phyloP scores from a whole-genome alignment of 2,797 vertebrate species.

The Ara ararauna region DNA sequence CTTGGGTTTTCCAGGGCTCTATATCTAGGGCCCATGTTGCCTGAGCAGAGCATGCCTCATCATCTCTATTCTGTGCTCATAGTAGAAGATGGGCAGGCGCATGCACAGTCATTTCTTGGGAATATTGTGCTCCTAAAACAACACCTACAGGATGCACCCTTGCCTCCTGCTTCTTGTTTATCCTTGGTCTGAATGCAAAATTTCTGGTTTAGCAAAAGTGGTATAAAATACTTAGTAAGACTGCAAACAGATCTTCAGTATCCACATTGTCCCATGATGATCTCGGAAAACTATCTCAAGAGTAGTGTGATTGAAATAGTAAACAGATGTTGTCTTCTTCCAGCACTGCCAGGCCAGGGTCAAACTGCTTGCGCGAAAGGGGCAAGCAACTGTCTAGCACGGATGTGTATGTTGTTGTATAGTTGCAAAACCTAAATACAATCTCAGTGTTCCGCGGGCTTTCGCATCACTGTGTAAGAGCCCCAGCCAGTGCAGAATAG shows the following conservation, averaged over 20 bases:
- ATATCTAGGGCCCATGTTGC: background rate
- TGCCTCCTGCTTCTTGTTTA: background rate
- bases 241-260: background rate
- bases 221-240: background rate
- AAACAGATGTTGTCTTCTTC: background rate
- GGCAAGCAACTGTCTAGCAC: background rate
- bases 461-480: background rate
- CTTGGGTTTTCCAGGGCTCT: background rate
- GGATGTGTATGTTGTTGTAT: background rate
- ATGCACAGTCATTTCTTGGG: background rate
- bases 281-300: background rate
- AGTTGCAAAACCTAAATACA: background rate
- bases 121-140: background rate
- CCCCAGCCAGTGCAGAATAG: background rate
- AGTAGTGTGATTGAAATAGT: background rate
- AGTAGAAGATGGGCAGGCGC: background rate
- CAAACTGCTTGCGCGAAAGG: background rate
- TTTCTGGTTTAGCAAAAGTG: background rate
- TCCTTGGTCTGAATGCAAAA: background rate
- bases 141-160: accelerated
- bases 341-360: background rate
- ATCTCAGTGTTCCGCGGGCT: background rate
- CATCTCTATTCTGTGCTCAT: background rate
- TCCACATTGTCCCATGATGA: background rate
- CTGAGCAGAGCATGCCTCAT: background rate